Base-by-base conservation (phyloP, 2,888 invertebrate species). In the Melipona bicolor region DNA sequence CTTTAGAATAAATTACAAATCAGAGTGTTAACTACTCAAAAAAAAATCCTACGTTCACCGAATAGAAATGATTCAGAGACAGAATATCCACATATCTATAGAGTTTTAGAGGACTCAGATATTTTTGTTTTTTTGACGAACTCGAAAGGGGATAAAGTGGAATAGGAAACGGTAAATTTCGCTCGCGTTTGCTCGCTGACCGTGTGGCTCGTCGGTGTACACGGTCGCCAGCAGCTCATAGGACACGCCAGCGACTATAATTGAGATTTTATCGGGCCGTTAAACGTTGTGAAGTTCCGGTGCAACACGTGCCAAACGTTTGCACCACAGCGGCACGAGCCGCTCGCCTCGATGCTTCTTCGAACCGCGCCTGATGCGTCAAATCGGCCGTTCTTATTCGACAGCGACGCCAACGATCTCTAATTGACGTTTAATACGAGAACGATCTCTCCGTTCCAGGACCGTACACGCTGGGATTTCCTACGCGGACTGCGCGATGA, bases 211-310 rank as follows among this genome's bases (percentile, higher is more conserved):
- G 32, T 24, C 61, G 27, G 49, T 32, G 71, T 76, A 75, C 77
- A 69, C 74, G 79, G 77, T 76, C 79, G 79, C 64, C 32, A 79
- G 74, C 73, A 64, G 59, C 84, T 87, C 85, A 64, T 56, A 78
- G 81, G 87, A 84, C 87, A 87, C 83, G 82, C 87, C 72, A 68
- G 72, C 77, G 64, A 81, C 86, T 84, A 81, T 89, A 89, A 89
- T 89, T 89, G 87, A 89, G 88, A 89, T 89, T 89, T 89, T 89
- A 89, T 89, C 89, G 81, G 83, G 15, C 76, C 79, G 80, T 80
- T 88, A 90, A 89, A 88, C 81, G 88, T 83, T 81, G 49, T 77
- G 62, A 88, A 89, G 74, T 89, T 89, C 81, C 76, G 76, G 80
- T 75, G 88, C 87, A 89, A 88, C 90, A 89, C 89, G 88, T 87